Conservation (phyloP, 2,113 vertebrate genomes). For the Ophiodon elongatus region DNA sequence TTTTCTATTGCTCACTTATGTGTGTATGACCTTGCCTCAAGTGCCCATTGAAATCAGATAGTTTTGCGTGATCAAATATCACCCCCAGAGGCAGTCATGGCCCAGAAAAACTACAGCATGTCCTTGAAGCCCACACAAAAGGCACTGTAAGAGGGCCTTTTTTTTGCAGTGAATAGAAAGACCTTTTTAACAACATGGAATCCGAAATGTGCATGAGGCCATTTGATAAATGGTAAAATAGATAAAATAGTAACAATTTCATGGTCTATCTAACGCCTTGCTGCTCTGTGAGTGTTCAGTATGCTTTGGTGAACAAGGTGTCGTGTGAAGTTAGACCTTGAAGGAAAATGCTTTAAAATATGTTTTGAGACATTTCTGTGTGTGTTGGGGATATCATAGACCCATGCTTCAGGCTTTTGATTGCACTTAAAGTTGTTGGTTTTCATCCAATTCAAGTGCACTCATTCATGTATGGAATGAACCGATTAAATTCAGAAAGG, state of each 20-base stretch:
- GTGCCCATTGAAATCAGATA: constrained; percentile 59
- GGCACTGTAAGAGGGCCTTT: constrained; percentile 1
- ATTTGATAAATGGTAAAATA: constrained; percentile 3
- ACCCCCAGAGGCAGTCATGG: constrained; percentile 49
- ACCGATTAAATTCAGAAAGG: not conserved
- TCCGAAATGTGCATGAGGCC: constrained; percentile 1
- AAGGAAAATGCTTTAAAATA: constrained; percentile 23
- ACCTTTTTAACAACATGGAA: not conserved
- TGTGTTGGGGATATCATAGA: not conserved
- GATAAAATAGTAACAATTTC: not conserved
- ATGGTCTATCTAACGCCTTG: not conserved
- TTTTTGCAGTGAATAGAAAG: constrained; percentile 19
- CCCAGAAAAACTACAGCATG: constrained; percentile 53
- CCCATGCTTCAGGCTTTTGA: constrained; percentile 6
- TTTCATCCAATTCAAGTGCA: constrained; percentile 20
- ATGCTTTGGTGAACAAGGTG: not conserved
- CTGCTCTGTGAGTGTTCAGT: not conserved
- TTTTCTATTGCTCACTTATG: constrained; percentile 44
- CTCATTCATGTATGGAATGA: constrained; percentile 6
- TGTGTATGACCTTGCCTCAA: constrained; percentile 67
- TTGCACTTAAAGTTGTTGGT: not conserved
- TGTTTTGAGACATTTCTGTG: constrained; percentile 1
- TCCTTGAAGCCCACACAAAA: constrained; percentile 71
- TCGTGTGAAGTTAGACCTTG: constrained; percentile 24
- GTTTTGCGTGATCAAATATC: constrained; percentile 60